These are phyloP conservation scores for Andrena bucephala DNA, from an alignment of 2,888 invertebrate genomes.

Conservation along the genomic window DNA sequence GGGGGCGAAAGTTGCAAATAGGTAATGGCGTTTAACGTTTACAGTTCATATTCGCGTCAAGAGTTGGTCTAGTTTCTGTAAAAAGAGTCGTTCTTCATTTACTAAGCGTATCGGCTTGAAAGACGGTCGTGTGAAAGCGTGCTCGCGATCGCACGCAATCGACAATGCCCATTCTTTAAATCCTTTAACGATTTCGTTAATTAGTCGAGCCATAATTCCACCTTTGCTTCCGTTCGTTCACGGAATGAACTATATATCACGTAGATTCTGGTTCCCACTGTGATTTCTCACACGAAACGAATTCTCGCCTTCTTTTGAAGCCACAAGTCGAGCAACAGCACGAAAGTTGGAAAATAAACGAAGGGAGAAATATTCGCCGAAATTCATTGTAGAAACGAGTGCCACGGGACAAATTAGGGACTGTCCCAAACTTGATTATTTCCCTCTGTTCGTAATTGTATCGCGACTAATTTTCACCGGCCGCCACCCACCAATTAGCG, in stretches of 20 bases:
- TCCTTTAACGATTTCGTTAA: conserved; percentile 58
- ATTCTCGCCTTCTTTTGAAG: neutral
- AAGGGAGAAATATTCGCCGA: neutral
- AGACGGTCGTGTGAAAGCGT: conserved; percentile 50
- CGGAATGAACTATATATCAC: conserved; percentile 1
- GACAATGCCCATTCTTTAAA: conserved; percentile 49
- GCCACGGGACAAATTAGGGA: conserved; percentile 30
- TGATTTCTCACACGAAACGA: conserved; percentile 25
- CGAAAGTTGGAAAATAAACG: neutral
- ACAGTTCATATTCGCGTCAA: neutral
- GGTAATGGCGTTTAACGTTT: neutral
- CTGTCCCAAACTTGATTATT: conserved; percentile 51
- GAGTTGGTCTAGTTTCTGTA: neutral
- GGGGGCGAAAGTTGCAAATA: too few species aligned
- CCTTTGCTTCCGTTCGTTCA: conserved; percentile 35
- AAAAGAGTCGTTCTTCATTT: conserved; percentile 1
- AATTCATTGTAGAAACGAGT: neutral
- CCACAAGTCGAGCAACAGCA: neutral
- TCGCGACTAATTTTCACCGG: conserved; percentile 58
- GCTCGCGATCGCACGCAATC: conserved; percentile 39
- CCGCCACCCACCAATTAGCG: conserved; percentile 66
- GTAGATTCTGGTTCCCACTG: conserved; percentile 38
- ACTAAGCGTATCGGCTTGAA: neutral
- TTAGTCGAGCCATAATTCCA: conserved; percentile 52
- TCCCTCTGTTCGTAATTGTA: conserved; percentile 49